Evolutionary conservation across 2,888 invertebrate species (phyloP), one percentile per base, ranked within the genome.

Genomic region (Horisme vitalbata): DNA sequence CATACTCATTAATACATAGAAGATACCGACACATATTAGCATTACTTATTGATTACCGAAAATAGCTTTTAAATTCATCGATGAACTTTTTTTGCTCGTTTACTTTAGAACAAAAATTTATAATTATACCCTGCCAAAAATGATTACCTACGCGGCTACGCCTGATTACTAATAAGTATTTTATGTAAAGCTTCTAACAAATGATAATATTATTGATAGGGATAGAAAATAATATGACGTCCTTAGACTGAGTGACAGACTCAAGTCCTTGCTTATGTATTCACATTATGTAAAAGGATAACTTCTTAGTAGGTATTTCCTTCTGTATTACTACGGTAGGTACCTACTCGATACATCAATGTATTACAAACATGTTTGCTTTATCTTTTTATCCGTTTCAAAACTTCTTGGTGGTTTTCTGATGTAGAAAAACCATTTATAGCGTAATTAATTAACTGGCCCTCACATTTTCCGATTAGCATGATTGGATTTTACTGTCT

Each of bases 261-360:
- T 52, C 35, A 49, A 57, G 59, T 63, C 68, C 68, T 72, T 64
- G 67, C 60, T 65, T 62, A 63, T 45, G 54, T 62, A 62, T 67
- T 64, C 63, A 70, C n/a, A 61, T 63, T 66, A 65, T 62, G 63
- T 64, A 57, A 62, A 71, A 70, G 67, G 68, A 65, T 63, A 55
- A 47, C 63, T 36, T 56, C 57, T 54, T 61, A 45, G n/a, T n/a
- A n/a, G n/a, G n/a, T 63, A 55, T 61, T 62, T 63, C 56, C 57
- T 58, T 41, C 32, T 54, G 46, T 59, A 39, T 36, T 26, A 36
- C n/a, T n/a, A n/a, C n/a, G n/a, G n/a, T n/a, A n/a, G n/a, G n/a
- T 37, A 32, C 13, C 11, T 41, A 20, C 11, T 11, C 8, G 26
- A 35, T 24, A 28, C 23, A 36, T 27, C 6, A 48, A 43, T 43